These are phyloP conservation scores for Caenorhabditis sp. DNA, from an alignment of 2,888 invertebrate genomes.

Conservation along the genomic window DNA sequence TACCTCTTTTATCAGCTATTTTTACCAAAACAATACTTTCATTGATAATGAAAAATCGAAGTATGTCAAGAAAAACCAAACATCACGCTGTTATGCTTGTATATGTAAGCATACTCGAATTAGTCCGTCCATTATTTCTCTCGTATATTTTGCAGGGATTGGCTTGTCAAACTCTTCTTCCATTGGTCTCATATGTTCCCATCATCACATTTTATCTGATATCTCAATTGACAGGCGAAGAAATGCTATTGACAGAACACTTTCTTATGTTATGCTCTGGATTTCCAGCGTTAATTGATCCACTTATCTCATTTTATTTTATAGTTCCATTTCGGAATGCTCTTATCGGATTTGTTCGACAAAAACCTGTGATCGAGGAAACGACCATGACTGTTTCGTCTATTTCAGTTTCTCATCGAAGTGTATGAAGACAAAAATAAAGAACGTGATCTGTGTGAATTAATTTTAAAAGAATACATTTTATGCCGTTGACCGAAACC, in stretches of 20 bases:
- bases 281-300: constrained; percentile 35
- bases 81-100: constrained; percentile 27
- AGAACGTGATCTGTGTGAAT: background rate
- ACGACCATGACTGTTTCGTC: background rate
- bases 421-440: background rate
- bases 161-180: constrained; percentile 25
- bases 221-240: constrained; percentile 24
- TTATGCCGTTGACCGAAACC: too few species aligned
- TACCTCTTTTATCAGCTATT: constrained; percentile 11
- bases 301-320: constrained; percentile 33
- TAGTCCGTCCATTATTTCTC: too few species aligned
- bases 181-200: constrained; percentile 26
- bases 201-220: constrained; percentile 27
- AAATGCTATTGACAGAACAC: constrained; percentile 34
- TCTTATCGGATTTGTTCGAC: background rate
- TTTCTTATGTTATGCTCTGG: constrained; percentile 26
- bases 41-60: constrained; percentile 19
- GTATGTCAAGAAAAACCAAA: constrained; percentile 37
- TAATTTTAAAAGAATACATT: too few species aligned
- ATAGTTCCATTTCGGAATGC: constrained; percentile 35
- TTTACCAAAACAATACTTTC: constrained; percentile 9
- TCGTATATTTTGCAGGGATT: constrained; percentile 32
- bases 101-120: constrained; percentile 12
- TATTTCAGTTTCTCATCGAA: background rate
- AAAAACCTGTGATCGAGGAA: background rate